Base-by-base conservation (phyloP, 2,797 vertebrate species). In the Chrysocyon brachyurus region DNA sequence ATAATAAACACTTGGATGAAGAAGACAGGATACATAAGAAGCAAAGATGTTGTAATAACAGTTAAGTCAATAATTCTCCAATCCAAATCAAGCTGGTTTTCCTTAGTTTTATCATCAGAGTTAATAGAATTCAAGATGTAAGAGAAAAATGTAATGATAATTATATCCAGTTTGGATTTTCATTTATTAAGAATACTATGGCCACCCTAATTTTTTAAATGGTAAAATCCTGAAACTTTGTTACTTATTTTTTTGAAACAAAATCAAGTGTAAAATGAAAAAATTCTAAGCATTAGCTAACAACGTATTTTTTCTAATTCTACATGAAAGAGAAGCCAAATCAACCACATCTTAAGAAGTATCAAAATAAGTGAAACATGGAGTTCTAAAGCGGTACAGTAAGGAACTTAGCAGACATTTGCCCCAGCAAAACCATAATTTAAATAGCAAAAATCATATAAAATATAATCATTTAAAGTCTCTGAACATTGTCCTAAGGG, bases 211-310 rank as follows among this genome's bases (percentile, higher is more conserved):
- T 31, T 63, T 70, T 61, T 78, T 79, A 31, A 85, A 81, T 10
- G 28, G 49, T 59, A 86, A 89, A 81, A 81, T 90, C 3, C 24
- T 59, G 12, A 87, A 82, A 68, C 19, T n/a, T 64, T 72, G 5
- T 66, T 52, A 64, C 22, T 73, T 84, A 54, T 75, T 33, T 79
- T 70, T 93, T 78, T 85, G 56, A 90, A 56, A 72, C 1, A 85
- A 79, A 90, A 81, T 96, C 36, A 93, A 73, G 31, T 28, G 8
- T 31, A 49, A 79, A 96, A 81, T 86, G n/a, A 89, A 70, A 56
- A 9, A 81, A 90, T 93, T 66, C 49, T 87, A 95, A 87, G 75
- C 12, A 59, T 66, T 57, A 79, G 15, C 1, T 46, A 78, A 46
- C 24, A 85, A 84, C 40, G 63, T 90, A 46, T 92, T 28, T 87